These are phyloP conservation scores for Spea bombifrons DNA, from an alignment of 2,113 vertebrate genomes.

Conservation along the genomic window DNA sequence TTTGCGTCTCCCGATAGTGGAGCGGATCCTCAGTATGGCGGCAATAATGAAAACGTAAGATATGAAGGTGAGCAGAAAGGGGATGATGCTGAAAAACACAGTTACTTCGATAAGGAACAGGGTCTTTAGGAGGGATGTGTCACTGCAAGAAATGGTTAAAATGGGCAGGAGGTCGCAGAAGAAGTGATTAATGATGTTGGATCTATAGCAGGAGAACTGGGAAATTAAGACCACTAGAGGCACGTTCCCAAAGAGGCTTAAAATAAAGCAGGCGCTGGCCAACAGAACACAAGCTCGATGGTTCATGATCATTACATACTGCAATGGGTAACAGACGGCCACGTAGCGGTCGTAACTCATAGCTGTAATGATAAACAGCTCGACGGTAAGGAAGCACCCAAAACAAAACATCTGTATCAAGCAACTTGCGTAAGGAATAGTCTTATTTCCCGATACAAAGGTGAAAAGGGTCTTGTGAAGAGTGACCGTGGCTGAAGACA, in stretches of 20 bases:
- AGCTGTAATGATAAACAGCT: slow-evolving; percentile 37
- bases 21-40: slow-evolving; percentile 12
- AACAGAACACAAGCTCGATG: slow-evolving; percentile 1
- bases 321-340: slow-evolving; percentile 47
- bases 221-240: neutral
- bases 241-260: slow-evolving; percentile 1
- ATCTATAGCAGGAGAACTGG: neutral
- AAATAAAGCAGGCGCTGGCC: slow-evolving; percentile 7
- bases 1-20: slow-evolving; percentile 14
- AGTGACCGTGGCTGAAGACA: slow-evolving; percentile 5
- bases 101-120: slow-evolving; percentile 16
- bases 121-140: neutral
- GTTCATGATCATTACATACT: slow-evolving; percentile 36
- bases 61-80: slow-evolving; percentile 28
- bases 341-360: slow-evolving; percentile 48
- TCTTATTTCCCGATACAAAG: neutral
- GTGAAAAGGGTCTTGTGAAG: slow-evolving; percentile 1
- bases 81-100: neutral
- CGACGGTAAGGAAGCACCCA: slow-evolving; percentile 2
- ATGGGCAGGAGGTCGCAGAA: slow-evolving; percentile 30
- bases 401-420: slow-evolving; percentile 8
- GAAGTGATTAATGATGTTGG: slow-evolving; percentile 14
- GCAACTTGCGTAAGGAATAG: neutral
- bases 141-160: slow-evolving; percentile 23
- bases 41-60: slow-evolving; percentile 32